Conservation (phyloP, 1,140 invertebrate genomes). For the Listronotus bonariensis region DNA sequence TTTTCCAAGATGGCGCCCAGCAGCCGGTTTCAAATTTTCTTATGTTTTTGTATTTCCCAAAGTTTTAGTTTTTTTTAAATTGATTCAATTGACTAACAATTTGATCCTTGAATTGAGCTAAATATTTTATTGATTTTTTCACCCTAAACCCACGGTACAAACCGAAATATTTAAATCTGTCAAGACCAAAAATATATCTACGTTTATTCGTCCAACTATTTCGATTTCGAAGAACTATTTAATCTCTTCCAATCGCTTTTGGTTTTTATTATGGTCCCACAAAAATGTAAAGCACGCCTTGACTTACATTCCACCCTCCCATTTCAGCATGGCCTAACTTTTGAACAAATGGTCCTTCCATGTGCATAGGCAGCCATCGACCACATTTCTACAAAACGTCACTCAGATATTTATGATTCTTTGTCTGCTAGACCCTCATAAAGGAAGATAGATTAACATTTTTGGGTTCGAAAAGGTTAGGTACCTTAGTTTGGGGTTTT, state of each 20-base stretch:
- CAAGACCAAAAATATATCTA: no score
- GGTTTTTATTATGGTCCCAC: slow-evolving; percentile 21
- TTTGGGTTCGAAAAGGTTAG: slow-evolving; percentile 26
- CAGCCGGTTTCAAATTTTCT: no score
- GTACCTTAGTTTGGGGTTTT: slow-evolving; percentile 21
- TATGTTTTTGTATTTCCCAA: no score
- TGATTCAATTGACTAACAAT: no score
- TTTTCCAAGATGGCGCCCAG: no score
- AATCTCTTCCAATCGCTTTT: slow-evolving; percentile 18
- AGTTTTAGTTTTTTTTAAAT: no score
- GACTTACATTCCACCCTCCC: slow-evolving; percentile 27
- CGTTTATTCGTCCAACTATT: no score
- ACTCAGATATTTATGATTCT: slow-evolving; percentile 30
- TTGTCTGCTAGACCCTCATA: slow-evolving; percentile 18
- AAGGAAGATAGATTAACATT: slow-evolving; percentile 35
- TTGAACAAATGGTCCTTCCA: slow-evolving; percentile 23
- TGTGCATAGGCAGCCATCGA: slow-evolving; percentile 6
- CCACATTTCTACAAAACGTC: slow-evolving; percentile 30
- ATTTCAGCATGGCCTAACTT: slow-evolving; percentile 24
- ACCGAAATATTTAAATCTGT: no score
- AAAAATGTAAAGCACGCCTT: slow-evolving; percentile 13
- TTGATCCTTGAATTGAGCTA: no score
- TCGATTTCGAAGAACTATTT: slow-evolving; percentile 8
- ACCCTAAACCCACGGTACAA: no score
- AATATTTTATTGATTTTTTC: no score